Percentiles rank a stretch among this genome's conserved stretches.
Conservation (phyloP, 2,888 invertebrate species). For the Clitarchus hookeri region DNA sequence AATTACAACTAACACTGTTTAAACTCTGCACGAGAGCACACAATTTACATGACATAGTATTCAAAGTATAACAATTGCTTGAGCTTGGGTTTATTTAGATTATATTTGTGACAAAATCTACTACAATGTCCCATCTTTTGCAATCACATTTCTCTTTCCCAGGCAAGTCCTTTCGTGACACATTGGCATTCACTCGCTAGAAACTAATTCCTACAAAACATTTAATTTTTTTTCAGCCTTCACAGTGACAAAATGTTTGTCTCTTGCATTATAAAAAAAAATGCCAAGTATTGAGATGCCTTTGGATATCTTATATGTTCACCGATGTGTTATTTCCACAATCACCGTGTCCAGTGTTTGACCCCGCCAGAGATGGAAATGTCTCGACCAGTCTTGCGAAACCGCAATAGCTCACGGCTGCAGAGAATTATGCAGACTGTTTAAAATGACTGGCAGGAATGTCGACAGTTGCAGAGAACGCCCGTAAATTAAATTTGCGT, state of each 20-base stretch:
- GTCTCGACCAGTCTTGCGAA: too few species aligned
- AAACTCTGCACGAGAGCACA: not conserved
- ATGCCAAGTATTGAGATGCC: not conserved
- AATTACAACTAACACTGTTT: constrained; percentile 24
- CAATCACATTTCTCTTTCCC: not conserved
- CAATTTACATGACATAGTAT: constrained; percentile 21
- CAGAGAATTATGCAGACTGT: too few species aligned
- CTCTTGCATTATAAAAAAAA: not conserved
- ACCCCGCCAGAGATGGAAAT: too few species aligned
- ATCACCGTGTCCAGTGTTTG: too few species aligned
- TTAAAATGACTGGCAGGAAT: too few species aligned
- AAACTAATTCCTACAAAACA: not conserved
- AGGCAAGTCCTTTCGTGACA: not conserved
- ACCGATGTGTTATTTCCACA: too few species aligned
- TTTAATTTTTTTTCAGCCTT: not conserved
- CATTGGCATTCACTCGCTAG: not conserved
- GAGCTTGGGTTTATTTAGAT: not conserved
- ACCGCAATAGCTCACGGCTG: too few species aligned
- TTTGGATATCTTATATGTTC: too few species aligned
- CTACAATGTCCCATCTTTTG: not conserved
- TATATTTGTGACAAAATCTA: not conserved
- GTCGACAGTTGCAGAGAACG: too few species aligned
- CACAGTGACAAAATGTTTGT: not conserved
- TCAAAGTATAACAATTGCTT: constrained; percentile 21
- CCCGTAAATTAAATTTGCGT: too few species aligned